Conservation (phyloP, 2,888 invertebrate species). For the Trisateles emortualis region DNA sequence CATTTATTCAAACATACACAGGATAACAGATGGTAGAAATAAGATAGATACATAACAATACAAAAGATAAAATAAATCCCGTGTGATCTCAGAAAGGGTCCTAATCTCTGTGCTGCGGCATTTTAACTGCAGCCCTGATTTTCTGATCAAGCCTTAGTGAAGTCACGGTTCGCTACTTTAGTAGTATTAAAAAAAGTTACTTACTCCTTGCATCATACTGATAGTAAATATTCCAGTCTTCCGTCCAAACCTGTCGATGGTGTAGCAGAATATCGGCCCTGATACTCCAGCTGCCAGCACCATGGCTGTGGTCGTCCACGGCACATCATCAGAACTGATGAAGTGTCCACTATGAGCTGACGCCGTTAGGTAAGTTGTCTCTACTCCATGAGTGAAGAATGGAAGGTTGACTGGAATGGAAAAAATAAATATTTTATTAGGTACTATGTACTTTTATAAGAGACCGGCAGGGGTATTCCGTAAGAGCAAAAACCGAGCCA, state of each 20-base stretch:
- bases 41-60: no score
- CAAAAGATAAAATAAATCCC: no score
- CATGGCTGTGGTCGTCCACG: constrained; percentile 68
- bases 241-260: constrained; percentile 64
- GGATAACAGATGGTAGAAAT: no score
- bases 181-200: constrained; percentile 41
- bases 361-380: constrained; percentile 62
- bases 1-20: no score
- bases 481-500: no score
- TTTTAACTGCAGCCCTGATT: no score
- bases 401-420: constrained; percentile 69
- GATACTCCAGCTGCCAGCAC: constrained; percentile 59
- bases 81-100: no score
- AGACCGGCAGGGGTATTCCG: no score
- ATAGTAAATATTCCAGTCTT: constrained; percentile 65
- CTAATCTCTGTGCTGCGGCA: no score
- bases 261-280: constrained; percentile 59
- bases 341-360: constrained; percentile 67
- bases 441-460: no score
- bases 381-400: constrained; percentile 76
- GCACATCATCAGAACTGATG: constrained; percentile 51
- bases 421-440: neutral
- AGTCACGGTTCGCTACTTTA: no score
- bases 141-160: no score
- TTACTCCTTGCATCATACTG: constrained; percentile 74